Percentiles rank a stretch among this genome's conserved stretches.
phyloP scores from a whole-genome alignment of 2,888 invertebrate genomes.

The Cephonodes hylas region DNA sequence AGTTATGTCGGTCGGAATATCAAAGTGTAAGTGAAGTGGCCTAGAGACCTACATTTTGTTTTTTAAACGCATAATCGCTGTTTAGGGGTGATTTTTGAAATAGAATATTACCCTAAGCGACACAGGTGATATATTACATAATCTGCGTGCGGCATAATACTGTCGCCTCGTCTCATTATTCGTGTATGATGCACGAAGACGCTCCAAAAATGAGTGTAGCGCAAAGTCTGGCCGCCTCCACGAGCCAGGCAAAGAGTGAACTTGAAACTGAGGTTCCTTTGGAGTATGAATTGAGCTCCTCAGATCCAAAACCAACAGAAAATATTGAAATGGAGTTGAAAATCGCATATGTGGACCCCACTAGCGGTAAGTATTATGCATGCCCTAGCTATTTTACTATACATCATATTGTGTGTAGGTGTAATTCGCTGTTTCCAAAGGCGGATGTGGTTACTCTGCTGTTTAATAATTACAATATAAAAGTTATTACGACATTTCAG shows the following conservation, averaged over 20 bases:
- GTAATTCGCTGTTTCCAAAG: slow-evolving; percentile 6
- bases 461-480: background rate
- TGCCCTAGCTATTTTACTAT: background rate
- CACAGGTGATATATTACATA: slow-evolving; percentile 61
- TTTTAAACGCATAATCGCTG: slow-evolving; percentile 59
- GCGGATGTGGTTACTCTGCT: slow-evolving; percentile 1
- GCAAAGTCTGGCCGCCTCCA: slow-evolving; percentile 84
- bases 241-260: slow-evolving; percentile 76
- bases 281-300: slow-evolving; percentile 69
- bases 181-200: slow-evolving; percentile 85
- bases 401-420: background rate
- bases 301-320: slow-evolving; percentile 73
- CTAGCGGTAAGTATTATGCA: slow-evolving; percentile 76
- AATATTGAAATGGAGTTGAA: slow-evolving; percentile 82
- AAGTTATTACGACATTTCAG: background rate
- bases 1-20: slow-evolving; percentile 88
- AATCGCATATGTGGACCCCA: slow-evolving; percentile 82
- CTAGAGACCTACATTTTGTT: slow-evolving; percentile 92
- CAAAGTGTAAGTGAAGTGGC: slow-evolving; percentile 93
- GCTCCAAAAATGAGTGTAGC: slow-evolving; percentile 85
- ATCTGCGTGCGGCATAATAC: slow-evolving; percentile 48
- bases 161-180: slow-evolving; percentile 67
- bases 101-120: slow-evolving; percentile 76
- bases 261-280: slow-evolving; percentile 67
- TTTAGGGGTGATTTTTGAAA: slow-evolving; percentile 79